Conservation (phyloP, 2,113 vertebrate species). For the Calyptommatus sinebrachiatus region DNA sequence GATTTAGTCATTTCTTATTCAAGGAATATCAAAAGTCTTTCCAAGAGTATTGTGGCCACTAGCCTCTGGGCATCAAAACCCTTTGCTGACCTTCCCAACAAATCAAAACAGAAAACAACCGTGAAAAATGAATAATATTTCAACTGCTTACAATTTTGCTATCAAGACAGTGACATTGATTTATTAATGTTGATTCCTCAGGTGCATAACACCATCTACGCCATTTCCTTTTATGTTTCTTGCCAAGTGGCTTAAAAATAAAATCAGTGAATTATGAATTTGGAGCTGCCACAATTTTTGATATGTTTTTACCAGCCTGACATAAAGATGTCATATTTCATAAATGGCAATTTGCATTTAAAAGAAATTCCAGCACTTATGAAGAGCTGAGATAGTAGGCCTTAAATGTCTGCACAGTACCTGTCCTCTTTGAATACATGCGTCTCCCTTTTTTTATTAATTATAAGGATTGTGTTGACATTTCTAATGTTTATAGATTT, state of each 20-base stretch:
- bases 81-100: not conserved
- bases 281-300: slow-evolving; percentile 31
- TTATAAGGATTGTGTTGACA: slow-evolving; percentile 1
- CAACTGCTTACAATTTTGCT: slow-evolving; percentile 30
- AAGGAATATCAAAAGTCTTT: not conserved
- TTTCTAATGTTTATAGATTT: slow-evolving; percentile 1
- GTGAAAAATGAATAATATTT: not conserved
- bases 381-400: slow-evolving; percentile 22
- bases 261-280: slow-evolving; percentile 46
- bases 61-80: not conserved
- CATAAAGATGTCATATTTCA: slow-evolving; percentile 30
- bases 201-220: slow-evolving; percentile 20
- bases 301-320: slow-evolving; percentile 26
- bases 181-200: slow-evolving; percentile 55
- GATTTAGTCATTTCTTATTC: not conserved
- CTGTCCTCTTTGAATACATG: not conserved
- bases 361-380: slow-evolving; percentile 10
- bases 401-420: not conserved
- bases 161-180: slow-evolving; percentile 37
- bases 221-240: slow-evolving; percentile 40
- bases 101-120: not conserved
- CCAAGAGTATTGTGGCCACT: not conserved
- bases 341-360: slow-evolving; percentile 35
- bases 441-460: not conserved
- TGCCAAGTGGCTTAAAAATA: slow-evolving; percentile 45